phyloP scores from a whole-genome alignment of 2,888 invertebrate species.

The Parascotia fuliginaria region DNA sequence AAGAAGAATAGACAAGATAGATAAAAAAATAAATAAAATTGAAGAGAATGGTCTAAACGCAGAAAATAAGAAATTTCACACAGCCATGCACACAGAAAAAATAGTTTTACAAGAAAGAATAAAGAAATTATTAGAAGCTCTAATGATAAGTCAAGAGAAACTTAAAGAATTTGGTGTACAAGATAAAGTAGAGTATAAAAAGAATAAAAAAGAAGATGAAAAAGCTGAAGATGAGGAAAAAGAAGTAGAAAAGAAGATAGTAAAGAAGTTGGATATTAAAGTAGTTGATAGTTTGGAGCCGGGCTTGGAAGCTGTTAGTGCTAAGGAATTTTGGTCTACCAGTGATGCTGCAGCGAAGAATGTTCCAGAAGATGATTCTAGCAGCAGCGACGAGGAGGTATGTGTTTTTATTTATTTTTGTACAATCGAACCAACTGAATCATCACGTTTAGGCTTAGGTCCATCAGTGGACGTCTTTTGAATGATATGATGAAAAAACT shows the following conservation, averaged over 20 bases:
- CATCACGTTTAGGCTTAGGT: no score
- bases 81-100: constrained; percentile 70
- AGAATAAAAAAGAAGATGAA: constrained; percentile 31
- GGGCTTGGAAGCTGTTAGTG: constrained; percentile 68
- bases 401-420: constrained; percentile 19
- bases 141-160: constrained; percentile 50
- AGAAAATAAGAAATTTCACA: constrained; percentile 68
- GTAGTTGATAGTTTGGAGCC: constrained; percentile 60
- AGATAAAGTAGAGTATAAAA: constrained; percentile 32
- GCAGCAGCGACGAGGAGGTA: constrained; percentile 79
- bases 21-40: constrained; percentile 61
- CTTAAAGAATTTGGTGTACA: constrained; percentile 46
- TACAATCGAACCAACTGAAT: no score
- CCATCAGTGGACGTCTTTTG: no score
- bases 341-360: constrained; percentile 36
- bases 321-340: constrained; percentile 71
- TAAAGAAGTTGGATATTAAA: constrained; percentile 39
- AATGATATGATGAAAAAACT: no score
- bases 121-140: constrained; percentile 55
- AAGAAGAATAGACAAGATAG: constrained; percentile 52
- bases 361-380: constrained; percentile 55
- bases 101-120: constrained; percentile 56
- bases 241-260: constrained; percentile 18
- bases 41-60: constrained; percentile 62
- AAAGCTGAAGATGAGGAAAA: constrained; percentile 29